Conservation (phyloP, 2,113 vertebrate genomes). For the Chunga burmeisteri region DNA sequence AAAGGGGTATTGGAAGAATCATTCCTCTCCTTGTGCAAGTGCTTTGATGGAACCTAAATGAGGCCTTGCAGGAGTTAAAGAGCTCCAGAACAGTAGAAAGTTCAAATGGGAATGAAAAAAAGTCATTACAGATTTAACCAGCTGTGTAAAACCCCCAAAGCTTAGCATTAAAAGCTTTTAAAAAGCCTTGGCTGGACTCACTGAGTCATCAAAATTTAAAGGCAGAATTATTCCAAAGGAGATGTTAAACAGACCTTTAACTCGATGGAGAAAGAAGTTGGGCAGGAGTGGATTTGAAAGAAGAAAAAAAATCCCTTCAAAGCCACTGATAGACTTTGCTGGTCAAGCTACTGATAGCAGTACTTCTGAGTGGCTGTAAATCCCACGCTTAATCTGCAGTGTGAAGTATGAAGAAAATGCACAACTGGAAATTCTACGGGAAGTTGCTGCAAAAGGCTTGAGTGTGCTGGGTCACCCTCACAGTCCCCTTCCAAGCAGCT, state of each 20-base stretch:
- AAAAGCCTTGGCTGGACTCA: constrained; percentile 38
- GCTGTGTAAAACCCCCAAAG: constrained; percentile 48
- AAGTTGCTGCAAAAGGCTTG: background rate
- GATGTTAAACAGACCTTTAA: constrained; percentile 47
- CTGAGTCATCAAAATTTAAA: constrained; percentile 68
- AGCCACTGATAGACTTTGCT: background rate
- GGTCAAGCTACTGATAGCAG: background rate
- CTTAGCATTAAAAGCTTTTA: constrained; percentile 61
- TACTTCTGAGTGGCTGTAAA: background rate
- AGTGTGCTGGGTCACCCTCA: background rate
- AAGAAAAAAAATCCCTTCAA: background rate
- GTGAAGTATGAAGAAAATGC: background rate
- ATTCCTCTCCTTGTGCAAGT: background rate
- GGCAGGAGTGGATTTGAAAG: constrained; percentile 6
- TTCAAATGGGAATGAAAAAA: constrained; percentile 39
- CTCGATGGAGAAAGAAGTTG: constrained; percentile 22
- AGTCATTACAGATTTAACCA: constrained; percentile 42
- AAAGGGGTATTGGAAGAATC: background rate
- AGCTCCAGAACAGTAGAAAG: constrained; percentile 17
- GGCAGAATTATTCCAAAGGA: constrained; percentile 35
- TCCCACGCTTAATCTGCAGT: background rate
- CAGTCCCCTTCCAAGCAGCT: background rate
- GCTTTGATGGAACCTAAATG: background rate
- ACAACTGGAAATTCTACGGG: background rate
- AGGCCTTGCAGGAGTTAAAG: constrained; percentile 24